phyloP scores from a whole-genome alignment of 2,888 invertebrate species.

The Thera obeliscata region DNA sequence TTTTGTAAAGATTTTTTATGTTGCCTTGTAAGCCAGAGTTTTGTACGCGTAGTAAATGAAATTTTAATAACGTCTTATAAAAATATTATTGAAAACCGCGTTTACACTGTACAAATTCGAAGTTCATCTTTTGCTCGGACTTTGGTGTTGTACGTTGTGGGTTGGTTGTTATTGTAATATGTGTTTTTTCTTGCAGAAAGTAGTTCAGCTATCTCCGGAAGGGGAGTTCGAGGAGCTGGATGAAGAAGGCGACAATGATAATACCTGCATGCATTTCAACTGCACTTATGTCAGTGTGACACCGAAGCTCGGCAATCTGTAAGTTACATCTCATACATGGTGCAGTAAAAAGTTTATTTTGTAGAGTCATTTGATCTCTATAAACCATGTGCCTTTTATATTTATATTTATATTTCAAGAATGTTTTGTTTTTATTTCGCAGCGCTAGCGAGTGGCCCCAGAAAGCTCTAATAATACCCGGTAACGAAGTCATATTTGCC shows the following conservation, averaged over 20 bases:
- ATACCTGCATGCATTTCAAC: slow-evolving; percentile 74
- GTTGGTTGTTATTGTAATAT: slow-evolving; percentile 5
- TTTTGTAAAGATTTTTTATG: not conserved
- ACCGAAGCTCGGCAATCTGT: slow-evolving; percentile 71
- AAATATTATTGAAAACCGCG: slow-evolving; percentile 7
- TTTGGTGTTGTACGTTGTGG: slow-evolving; percentile 26
- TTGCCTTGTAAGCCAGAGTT: slow-evolving; percentile 12
- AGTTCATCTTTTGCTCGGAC: slow-evolving; percentile 33
- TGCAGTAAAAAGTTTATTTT: not conserved
- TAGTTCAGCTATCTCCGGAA: slow-evolving; percentile 66
- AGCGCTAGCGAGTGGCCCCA: slow-evolving; percentile 92
- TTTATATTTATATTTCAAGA: not conserved
- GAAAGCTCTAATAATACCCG: slow-evolving; percentile 93
- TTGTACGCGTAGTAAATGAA: not conserved
- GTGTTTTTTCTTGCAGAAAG: slow-evolving; percentile 51
- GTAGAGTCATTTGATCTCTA: not conserved
- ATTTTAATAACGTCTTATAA: not conserved
- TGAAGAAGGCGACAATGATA: slow-evolving; percentile 62
- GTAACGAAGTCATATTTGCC: slow-evolving; percentile 97
- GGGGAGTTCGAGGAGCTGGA: slow-evolving; percentile 70
- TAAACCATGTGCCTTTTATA: not conserved
- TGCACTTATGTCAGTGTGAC: slow-evolving; percentile 77
- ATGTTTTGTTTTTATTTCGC: slow-evolving; percentile 15
- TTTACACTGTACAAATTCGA: slow-evolving; percentile 34
- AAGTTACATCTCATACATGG: slow-evolving; percentile 43